Evolutionary conservation across 2,797 vertebrate genomes (phyloP), one percentile per base, ranked within the genome.

Genomic region (Peromyscus melanophrys): DNA sequence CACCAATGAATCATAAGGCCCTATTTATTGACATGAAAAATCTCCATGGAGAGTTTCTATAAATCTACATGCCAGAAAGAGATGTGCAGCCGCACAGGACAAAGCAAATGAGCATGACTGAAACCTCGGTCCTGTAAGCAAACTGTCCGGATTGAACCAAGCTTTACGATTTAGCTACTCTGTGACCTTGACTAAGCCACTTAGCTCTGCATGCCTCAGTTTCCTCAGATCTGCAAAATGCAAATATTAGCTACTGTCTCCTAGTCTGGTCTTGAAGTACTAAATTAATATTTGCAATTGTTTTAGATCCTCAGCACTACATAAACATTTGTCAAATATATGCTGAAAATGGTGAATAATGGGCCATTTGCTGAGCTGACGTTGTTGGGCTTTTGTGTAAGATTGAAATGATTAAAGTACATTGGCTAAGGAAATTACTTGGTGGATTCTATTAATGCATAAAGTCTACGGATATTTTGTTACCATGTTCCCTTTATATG

Each of bases 1-100:
- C 82, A 84, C 73, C 80, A 81, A 82, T 90, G 82, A 95, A 77
- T 95, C 57, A 13, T 49, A 92, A 63, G 37, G 92, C 34, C 37
- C 73, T 75, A 57, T 81, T 90, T n/a, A 82, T 27, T 63, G 78
- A n/a, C 37, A 31, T 84, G 80, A 93, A 82, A 14, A 65, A 23
- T 95, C 82, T 95, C 61, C 37, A 40, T 31, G 49, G 49, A 49
- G 69, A 90, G 16, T 81, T 89, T 94, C 37, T 77, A 4, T 88
- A 65, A 71, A 84, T 83, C 57, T 77, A 57, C 55, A 59, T 40
- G 81, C 65, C 40, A 75, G 55, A 94, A 77, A 46, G 92, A 89
- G 61, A 89, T 4, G 37, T 76, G 49, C 34, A 75, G 27, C 16
- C 91, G 52, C 75, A 73, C 6, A 52, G 69, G n/a, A 73, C 17